A percentile compares a stretch with the other conserved stretches of the same genome.
phyloP scores from a whole-genome alignment of 2,888 invertebrate genomes.

The Acanthoscelides obtectus region DNA sequence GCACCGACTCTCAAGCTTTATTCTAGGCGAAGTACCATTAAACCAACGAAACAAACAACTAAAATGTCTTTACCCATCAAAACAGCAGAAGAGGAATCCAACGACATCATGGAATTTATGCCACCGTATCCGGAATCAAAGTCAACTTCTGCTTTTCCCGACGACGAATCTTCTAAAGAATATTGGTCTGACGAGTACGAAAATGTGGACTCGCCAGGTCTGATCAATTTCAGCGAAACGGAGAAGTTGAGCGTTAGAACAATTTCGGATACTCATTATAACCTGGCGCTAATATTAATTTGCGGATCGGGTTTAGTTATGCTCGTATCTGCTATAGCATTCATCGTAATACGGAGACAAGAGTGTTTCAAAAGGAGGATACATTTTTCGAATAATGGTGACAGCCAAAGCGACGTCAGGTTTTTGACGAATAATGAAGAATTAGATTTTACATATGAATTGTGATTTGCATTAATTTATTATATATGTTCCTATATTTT shows the following conservation, averaged over 20 bases:
- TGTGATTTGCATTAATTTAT: neutral
- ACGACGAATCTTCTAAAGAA: slow-evolving; percentile 12
- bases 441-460: slow-evolving; percentile 47
- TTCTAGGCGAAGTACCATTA: neutral
- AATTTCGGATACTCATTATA: slow-evolving; percentile 1
- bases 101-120: slow-evolving; percentile 10
- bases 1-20: neutral
- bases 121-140: slow-evolving; percentile 13
- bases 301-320: slow-evolving; percentile 5
- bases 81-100: slow-evolving; percentile 9
- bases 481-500: neutral
- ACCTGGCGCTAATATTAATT: slow-evolving; percentile 10
- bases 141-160: slow-evolving; percentile 6
- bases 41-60: neutral
- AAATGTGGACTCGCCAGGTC: slow-evolving; percentile 9
- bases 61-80: slow-evolving; percentile 4
- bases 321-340: slow-evolving; percentile 11
- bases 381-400: slow-evolving; percentile 28
- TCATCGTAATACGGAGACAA: slow-evolving; percentile 10
- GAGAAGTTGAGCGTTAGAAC: slow-evolving; percentile 13
- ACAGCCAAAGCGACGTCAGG: slow-evolving; percentile 52
- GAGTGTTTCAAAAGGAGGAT: slow-evolving; percentile 15
- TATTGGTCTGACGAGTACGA: slow-evolving; percentile 19
- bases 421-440: slow-evolving; percentile 54
- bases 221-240: slow-evolving; percentile 15